Evolutionary conservation across 2,113 vertebrate genomes (phyloP).

Genomic region (Hepsetus odoe): DNA sequence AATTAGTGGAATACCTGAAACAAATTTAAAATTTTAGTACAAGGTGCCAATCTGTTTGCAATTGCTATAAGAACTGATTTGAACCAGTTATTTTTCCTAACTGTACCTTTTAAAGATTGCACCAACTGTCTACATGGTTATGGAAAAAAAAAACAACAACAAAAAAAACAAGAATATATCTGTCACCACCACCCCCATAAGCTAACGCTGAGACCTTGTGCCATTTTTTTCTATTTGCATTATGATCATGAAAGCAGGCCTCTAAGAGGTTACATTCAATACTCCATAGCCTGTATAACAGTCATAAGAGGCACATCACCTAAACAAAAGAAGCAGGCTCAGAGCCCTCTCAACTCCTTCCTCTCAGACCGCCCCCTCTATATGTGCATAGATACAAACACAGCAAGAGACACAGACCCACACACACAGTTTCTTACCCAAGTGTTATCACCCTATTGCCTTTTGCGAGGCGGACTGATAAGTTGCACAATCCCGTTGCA

Average conservation of each 20-base stretch:
- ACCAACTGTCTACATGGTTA: no score
- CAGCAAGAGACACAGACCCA: background rate
- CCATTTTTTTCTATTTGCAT: background rate
- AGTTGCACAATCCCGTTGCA: conserved; percentile 35
- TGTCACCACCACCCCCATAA: background rate
- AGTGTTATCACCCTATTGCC: conserved; percentile 40
- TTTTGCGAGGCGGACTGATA: conserved; percentile 44
- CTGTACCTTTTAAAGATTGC: no score
- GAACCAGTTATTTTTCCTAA: no score
- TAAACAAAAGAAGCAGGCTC: background rate
- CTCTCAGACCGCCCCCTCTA: background rate
- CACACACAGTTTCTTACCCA: background rate
- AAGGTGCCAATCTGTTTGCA: no score
- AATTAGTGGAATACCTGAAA: no score
- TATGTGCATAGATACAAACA: background rate
- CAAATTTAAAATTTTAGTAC: no score
- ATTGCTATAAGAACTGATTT: no score
- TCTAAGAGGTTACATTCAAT: background rate
- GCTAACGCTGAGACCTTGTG: background rate
- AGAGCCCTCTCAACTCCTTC: background rate
- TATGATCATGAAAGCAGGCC: background rate
- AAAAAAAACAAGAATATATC: background rate
- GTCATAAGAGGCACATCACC: background rate
- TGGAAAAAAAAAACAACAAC: background rate
- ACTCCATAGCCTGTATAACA: background rate